phyloP scores from a whole-genome alignment of 2,888 invertebrate species.

The Acheta domesticus region DNA sequence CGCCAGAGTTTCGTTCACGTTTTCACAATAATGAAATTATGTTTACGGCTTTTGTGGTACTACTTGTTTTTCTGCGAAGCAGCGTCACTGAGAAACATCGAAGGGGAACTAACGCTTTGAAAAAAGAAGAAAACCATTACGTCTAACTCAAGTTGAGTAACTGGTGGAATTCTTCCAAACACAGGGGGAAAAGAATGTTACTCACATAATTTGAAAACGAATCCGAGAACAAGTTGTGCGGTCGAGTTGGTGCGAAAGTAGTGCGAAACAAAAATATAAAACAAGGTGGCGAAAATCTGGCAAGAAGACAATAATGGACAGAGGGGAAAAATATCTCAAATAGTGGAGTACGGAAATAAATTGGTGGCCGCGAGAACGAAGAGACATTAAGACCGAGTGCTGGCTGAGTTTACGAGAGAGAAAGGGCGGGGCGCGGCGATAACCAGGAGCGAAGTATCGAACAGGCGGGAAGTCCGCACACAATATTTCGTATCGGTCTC shows the following conservation, averaged over 20 bases:
- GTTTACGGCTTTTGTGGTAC: slow-evolving; percentile 18
- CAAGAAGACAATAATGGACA: slow-evolving; percentile 10
- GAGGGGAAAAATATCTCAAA: slow-evolving; percentile 1
- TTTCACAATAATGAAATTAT: slow-evolving; percentile 3
- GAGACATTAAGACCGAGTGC: slow-evolving; percentile 18
- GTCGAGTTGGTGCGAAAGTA: slow-evolving; percentile 3
- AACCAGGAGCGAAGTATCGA: slow-evolving; percentile 18
- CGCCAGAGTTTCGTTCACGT: not conserved
- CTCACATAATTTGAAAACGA: slow-evolving; percentile 7
- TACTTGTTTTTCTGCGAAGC: not conserved
- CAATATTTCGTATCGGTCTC: slow-evolving; percentile 18
- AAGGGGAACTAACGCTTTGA: not conserved
- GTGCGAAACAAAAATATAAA: not conserved
- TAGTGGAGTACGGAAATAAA: slow-evolving; percentile 7
- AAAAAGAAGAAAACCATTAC: slow-evolving; percentile 18
- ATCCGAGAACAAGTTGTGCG: not conserved
- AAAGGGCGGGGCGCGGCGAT: not conserved
- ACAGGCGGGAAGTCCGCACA: slow-evolving; percentile 18
- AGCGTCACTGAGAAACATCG: not conserved
- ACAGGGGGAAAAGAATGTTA: not conserved
- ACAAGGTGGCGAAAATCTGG: slow-evolving; percentile 1
- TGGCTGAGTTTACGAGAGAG: slow-evolving; percentile 3
- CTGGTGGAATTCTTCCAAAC: slow-evolving; percentile 18
- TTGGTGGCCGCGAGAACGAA: slow-evolving; percentile 9
- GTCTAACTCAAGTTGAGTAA: slow-evolving; percentile 18